Conservation (phyloP, 1,140 invertebrate species). For the Oncopodura yosiiana region DNA sequence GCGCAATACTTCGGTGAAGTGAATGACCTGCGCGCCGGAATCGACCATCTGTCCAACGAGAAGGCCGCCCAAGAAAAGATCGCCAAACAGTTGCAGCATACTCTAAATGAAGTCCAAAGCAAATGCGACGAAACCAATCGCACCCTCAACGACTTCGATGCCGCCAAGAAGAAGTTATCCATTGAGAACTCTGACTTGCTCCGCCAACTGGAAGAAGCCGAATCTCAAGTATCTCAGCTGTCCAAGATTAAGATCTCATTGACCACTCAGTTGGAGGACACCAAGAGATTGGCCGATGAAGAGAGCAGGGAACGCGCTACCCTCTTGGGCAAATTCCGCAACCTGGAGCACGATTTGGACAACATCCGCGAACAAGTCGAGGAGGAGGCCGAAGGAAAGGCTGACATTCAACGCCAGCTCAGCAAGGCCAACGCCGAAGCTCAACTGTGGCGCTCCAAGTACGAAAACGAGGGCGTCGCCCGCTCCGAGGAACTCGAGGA, state of each 20-base stretch:
- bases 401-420: slow-evolving; percentile 85
- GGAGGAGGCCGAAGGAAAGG: slow-evolving; percentile 89
- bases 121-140: slow-evolving; percentile 93
- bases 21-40: slow-evolving; percentile 75
- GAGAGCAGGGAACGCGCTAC: slow-evolving; percentile 73
- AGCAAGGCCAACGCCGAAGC: slow-evolving; percentile 93
- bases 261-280: slow-evolving; percentile 90
- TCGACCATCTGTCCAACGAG: slow-evolving; percentile 81
- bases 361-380: slow-evolving; percentile 87
- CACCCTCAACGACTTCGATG: slow-evolving; percentile 88
- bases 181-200: slow-evolving; percentile 91
- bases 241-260: slow-evolving; percentile 94
- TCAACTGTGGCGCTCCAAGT: slow-evolving; percentile 76
- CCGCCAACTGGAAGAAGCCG: slow-evolving; percentile 90
- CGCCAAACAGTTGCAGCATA: slow-evolving; percentile 87
- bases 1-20: slow-evolving; percentile 80
- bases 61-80: slow-evolving; percentile 94
- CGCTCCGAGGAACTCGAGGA: slow-evolving; percentile 96
- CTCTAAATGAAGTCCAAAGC: slow-evolving; percentile 84
- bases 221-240: slow-evolving; percentile 88
- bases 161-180: slow-evolving; percentile 90
- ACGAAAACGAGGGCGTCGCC: slow-evolving; percentile 91
- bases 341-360: slow-evolving; percentile 93
- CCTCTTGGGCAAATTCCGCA: slow-evolving; percentile 88
- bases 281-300: slow-evolving; percentile 91